These are phyloP conservation scores for Forpus xanthops DNA, from an alignment of 2,797 vertebrate genomes.

Conservation along the genomic window DNA sequence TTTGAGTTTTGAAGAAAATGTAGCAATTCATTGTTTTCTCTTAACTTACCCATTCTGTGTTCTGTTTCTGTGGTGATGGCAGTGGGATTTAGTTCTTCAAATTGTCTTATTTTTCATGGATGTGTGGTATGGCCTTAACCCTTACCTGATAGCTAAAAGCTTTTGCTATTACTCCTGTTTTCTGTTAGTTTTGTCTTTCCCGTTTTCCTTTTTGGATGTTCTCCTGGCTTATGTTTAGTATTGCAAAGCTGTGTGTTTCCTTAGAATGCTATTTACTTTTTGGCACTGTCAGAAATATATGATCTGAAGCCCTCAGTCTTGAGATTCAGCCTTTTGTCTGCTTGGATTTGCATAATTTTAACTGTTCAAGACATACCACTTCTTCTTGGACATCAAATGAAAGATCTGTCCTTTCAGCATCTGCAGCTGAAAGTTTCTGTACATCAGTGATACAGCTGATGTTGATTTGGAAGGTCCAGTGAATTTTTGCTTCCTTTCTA, in stretches of 20 bases:
- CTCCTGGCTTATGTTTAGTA: background rate
- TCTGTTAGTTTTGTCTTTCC: background rate
- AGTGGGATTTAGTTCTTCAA: background rate
- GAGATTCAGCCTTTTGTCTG: background rate
- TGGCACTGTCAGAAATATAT: background rate
- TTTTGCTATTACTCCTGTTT: background rate
- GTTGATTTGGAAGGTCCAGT: background rate
- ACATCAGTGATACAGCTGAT: background rate
- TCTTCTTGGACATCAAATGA: background rate
- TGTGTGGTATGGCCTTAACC: background rate
- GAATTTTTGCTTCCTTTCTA: background rate
- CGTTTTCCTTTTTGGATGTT: background rate
- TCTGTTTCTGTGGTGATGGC: background rate
- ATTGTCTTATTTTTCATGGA: background rate
- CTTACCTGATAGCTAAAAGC: background rate
- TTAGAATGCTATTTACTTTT: background rate
- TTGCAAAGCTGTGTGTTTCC: background rate
- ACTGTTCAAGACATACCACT: background rate
- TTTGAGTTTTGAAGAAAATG: background rate
- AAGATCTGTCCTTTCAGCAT: background rate
- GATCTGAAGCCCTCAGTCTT: background rate
- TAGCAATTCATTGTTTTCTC: background rate
- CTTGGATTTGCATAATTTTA: background rate
- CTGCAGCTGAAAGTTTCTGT: background rate
- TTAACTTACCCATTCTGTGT: background rate